phyloP scores from a whole-genome alignment of 2,113 vertebrate genomes.

The Gallinago paraguaiae region DNA sequence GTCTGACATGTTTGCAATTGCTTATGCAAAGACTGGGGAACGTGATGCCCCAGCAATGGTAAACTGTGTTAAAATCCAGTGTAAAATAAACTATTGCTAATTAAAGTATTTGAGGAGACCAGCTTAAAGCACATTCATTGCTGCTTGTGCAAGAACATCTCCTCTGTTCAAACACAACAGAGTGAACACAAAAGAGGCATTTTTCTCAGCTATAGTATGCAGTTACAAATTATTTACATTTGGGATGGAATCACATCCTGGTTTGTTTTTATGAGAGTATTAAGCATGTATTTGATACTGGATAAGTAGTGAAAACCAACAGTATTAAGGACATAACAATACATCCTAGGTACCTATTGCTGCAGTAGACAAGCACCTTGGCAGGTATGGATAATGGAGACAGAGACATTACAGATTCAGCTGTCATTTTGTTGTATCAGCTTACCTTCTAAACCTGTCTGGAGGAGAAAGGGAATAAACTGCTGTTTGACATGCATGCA shows the following conservation, averaged over 20 bases:
- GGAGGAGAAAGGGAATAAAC: slow-evolving; percentile 31
- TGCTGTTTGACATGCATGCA: slow-evolving; percentile 26
- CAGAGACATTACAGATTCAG: not conserved
- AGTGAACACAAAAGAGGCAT: not conserved
- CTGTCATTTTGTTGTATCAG: slow-evolving; percentile 30
- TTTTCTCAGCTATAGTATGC: not conserved
- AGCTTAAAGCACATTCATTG: not conserved
- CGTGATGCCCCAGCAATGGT: not conserved
- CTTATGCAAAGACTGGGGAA: not conserved
- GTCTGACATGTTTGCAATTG: not conserved
- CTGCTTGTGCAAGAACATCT: not conserved
- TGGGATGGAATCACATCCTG: not conserved
- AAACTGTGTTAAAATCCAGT: not conserved
- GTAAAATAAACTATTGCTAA: not conserved
- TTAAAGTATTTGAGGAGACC: not conserved
- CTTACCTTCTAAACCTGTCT: slow-evolving; percentile 45
- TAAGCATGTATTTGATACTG: not conserved
- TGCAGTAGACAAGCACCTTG: not conserved
- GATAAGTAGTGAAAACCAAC: not conserved
- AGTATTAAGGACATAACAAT: not conserved
- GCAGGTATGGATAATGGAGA: not conserved
- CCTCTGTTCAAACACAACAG: not conserved
- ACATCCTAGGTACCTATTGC: not conserved
- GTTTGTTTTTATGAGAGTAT: not conserved
- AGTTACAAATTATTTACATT: not conserved